These are phyloP conservation scores for Columbina picui DNA, from an alignment of 2,113 vertebrate species.

Conservation along the genomic window DNA sequence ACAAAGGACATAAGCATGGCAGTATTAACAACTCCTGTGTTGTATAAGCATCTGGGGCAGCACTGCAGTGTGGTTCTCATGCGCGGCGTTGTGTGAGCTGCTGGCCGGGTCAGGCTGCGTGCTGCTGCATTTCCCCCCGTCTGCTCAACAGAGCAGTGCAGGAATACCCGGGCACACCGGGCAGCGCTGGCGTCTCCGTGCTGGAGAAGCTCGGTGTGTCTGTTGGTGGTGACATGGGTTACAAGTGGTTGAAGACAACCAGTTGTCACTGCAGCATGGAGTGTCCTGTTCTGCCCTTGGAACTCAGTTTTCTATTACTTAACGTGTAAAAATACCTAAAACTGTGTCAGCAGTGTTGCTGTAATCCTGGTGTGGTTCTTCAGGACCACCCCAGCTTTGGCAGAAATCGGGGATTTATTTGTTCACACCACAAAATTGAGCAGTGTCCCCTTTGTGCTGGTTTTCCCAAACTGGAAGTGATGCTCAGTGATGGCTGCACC, in stretches of 20 bases:
- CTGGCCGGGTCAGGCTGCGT: not conserved
- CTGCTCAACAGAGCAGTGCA: not conserved
- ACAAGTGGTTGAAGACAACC: not conserved
- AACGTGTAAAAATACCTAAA: not conserved
- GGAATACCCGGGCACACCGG: fast-evolving
- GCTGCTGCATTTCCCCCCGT: not conserved
- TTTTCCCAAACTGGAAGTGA: not conserved
- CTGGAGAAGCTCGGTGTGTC: not conserved
- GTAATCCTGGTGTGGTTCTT: not conserved
- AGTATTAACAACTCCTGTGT: not conserved
- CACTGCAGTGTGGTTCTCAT: not conserved
- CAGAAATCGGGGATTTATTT: not conserved
- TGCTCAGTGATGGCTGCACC: not conserved
- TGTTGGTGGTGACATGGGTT: not conserved
- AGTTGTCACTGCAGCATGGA: not conserved
- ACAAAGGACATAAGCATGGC: not conserved
- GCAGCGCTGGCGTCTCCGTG: not conserved
- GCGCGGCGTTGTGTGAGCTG: not conserved
- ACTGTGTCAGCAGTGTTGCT: not conserved
- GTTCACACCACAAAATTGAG: not conserved
- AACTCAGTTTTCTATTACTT: not conserved
- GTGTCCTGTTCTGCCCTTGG: not conserved
- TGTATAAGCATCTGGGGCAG: not conserved
- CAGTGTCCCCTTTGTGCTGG: not conserved
- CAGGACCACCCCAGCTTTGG: not conserved